Base-by-base conservation (phyloP, 2,113 vertebrate species). In the Herpetotheres cachinnans region DNA sequence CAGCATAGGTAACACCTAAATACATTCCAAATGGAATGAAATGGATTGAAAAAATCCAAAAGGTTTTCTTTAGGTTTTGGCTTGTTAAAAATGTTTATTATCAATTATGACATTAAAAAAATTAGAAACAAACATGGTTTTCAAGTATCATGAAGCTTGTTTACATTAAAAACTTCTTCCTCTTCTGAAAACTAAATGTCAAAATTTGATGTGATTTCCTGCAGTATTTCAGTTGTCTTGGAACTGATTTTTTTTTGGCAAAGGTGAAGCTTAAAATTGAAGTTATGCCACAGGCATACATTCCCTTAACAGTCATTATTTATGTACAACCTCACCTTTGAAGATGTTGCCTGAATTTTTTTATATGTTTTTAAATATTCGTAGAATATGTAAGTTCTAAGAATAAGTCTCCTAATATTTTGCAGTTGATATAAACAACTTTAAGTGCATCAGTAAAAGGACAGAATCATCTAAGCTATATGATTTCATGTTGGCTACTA, bases 281-380 rank as follows among this genome's bases (percentile, higher is more conserved):
- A 63, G 16, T 11, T 67, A 67, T 50, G 22, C 1, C 15, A 26
- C 17, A 22, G 9, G 3, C 32, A 50, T 10, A 17, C 0, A 2
- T 56, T 66, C 24, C 34, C 70, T 13, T 83, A 55, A 38, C 0
- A 17, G 9, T 69, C 27, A 71, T 19, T 67, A 55, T 63, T 85
- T 86, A 42, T 0, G 1, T 63, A 26, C 9, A 82, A 58, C 6
- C 36, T 40, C 6, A 80, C 61, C 13, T 26, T 52, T 86, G 24
- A 82, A 71, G 18, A 22, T 90, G 25, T 32, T 76, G n/a, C 7
- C 4, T 25, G 40, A 25, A 1, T 38, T 46, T 49, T 80, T 54
- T 71, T 10, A 7, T 10, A 34, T 61, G 10, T 14, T 72, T 67
- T 55, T 1, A 65, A 91, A 63, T 61, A 72, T 59, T 80, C 16